These are phyloP conservation scores for Camptogramma bilineatum DNA, from an alignment of 2,888 invertebrate genomes.

Conservation along the genomic window DNA sequence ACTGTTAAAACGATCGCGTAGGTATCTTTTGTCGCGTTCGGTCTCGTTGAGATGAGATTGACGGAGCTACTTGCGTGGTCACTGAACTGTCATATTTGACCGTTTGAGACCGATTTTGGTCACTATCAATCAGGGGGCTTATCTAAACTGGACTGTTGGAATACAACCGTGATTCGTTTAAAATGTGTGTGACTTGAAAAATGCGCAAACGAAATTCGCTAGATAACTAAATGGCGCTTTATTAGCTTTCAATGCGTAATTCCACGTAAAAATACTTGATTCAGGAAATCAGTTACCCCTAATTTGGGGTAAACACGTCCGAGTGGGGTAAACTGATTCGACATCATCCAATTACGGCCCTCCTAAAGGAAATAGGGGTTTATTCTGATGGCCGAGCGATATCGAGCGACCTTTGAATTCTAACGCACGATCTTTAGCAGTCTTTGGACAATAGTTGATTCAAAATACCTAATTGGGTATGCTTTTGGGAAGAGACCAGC, in stretches of 20 bases:
- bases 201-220: conserved; percentile 10
- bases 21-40: no score
- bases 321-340: conserved; percentile 83
- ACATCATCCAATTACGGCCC: conserved; percentile 82
- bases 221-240: conserved; percentile 12
- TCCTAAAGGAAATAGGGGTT: conserved; percentile 43
- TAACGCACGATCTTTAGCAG: neutral
- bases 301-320: conserved; percentile 78
- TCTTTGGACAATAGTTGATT: no score
- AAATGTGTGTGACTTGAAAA: neutral
- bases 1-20: no score
- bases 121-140: no score
- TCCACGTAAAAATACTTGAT: conserved; percentile 30
- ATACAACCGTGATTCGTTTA: neutral
- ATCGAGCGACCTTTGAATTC: conserved; percentile 31
- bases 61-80: no score
- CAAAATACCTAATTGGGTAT: no score
- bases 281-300: conserved; percentile 42
- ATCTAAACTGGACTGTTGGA: no score
- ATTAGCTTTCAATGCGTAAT: conserved; percentile 21
- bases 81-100: no score
- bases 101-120: no score
- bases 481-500: no score
- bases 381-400: conserved; percentile 51
- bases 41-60: no score